Conservation (phyloP, 1,140 invertebrate species). For the Bathynomus jamesi region DNA sequence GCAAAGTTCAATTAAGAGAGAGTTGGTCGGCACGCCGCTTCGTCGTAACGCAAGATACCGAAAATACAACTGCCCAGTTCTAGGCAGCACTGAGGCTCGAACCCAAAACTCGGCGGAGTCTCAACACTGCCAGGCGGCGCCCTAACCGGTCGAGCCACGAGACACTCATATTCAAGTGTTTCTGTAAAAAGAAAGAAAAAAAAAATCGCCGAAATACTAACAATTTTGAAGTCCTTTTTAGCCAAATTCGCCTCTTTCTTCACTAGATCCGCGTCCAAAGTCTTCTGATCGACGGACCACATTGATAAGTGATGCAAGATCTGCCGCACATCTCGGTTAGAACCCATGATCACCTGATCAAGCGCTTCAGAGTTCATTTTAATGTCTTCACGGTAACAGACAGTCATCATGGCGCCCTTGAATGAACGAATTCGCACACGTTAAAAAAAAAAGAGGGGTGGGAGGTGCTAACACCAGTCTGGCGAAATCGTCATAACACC, state of each 20-base stretch:
- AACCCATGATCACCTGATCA: constrained; percentile 72
- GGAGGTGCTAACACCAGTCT: too few species aligned
- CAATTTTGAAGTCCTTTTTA: constrained; percentile 74
- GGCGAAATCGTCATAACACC: too few species aligned
- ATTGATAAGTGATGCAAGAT: constrained; percentile 79
- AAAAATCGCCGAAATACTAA: constrained; percentile 41
- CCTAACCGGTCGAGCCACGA: too few species aligned
- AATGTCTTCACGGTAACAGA: constrained; percentile 86
- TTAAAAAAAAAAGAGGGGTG: too few species aligned
- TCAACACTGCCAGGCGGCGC: too few species aligned
- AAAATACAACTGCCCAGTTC: too few species aligned
- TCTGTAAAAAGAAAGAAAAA: background rate
- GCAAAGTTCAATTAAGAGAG: too few species aligned
- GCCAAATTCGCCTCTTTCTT: constrained; percentile 48
- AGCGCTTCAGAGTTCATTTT: constrained; percentile 68
- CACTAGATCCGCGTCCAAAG: constrained; percentile 46
- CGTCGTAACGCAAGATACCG: too few species aligned
- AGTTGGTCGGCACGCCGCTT: too few species aligned
- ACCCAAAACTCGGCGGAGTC: too few species aligned
- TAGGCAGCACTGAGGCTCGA: too few species aligned
- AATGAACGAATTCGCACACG: too few species aligned
- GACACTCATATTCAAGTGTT: background rate
- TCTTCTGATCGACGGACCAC: constrained; percentile 54
- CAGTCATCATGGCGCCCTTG: constrained; percentile 76
- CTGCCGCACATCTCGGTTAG: constrained; percentile 90